phyloP scores from a whole-genome alignment of 2,888 invertebrate species.

The Meteorus cinctellus region DNA sequence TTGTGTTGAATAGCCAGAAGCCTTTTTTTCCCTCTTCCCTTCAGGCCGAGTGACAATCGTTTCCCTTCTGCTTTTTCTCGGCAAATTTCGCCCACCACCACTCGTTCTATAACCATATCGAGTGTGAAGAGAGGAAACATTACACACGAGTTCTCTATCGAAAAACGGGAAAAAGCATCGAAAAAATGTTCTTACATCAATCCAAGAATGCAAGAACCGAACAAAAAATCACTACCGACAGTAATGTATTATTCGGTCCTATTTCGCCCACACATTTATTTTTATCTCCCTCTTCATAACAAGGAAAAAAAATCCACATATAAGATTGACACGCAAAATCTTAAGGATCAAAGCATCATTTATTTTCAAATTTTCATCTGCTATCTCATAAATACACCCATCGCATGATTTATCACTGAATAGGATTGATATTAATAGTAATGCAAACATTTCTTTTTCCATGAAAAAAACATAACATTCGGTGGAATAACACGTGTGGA shows the following conservation, averaged over 20 bases:
- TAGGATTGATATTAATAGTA: slow-evolving; percentile 6
- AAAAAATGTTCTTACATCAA: not conserved
- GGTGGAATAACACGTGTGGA: not conserved
- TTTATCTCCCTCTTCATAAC: not conserved
- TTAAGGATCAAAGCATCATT: slow-evolving; percentile 21
- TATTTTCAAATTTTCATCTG: slow-evolving; percentile 17
- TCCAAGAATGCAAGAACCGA: not conserved
- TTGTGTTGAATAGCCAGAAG: not conserved
- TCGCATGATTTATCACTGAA: not conserved
- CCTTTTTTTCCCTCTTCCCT: not conserved
- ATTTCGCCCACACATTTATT: not conserved
- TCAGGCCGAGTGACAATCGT: slow-evolving; percentile 15
- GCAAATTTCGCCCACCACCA: slow-evolving; percentile 22
- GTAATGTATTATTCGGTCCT: not conserved
- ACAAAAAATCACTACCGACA: not conserved
- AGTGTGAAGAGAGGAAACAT: not conserved
- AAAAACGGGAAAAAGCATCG: not conserved
- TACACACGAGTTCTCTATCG: too few species aligned
- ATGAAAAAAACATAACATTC: slow-evolving; percentile 7
- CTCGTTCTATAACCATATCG: slow-evolving; percentile 8
- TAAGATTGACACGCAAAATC: slow-evolving; percentile 9
- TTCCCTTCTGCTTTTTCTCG: not conserved
- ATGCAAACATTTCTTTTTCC: not conserved
- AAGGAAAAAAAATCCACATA: not conserved
- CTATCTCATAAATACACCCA: slow-evolving; percentile 15